Evolutionary conservation across 2,888 invertebrate species (phyloP), one percentile per base, ranked within the genome.

Genomic region (Smittia aterrima): DNA sequence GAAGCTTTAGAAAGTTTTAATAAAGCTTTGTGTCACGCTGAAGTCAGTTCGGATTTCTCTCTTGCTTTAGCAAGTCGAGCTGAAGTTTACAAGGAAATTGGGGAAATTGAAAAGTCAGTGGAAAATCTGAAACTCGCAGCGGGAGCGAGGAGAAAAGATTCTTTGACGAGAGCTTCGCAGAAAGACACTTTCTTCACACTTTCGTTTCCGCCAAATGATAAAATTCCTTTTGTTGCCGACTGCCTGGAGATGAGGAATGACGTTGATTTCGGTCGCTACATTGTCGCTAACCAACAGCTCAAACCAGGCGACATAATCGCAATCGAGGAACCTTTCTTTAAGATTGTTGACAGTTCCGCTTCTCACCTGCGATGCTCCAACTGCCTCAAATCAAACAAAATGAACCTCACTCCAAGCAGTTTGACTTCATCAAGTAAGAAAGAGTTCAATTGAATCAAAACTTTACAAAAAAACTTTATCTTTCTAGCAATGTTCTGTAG

Each of bases 401-500:
- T 64, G 22, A 25, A 64, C 25, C 27, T 64, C 27, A n/a, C 20
- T 2, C 64, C 64, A 64, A 27, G 64, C 22, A 7, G 22, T 22
- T 22, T 64, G 16, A 64, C n/a, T 13, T 64, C 64, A n/a, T 24
- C 64, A 64, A 13, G 64, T 27, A 27, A 64, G 58, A 16, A 13
- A 38, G 38, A 38, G 6, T 7, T 7, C 38, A 38, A 38, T n/a
- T n/a, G n/a, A n/a, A n/a, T n/a, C n/a, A n/a, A n/a, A n/a, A n/a
- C n/a, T n/a, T n/a, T n/a, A n/a, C n/a, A n/a, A 38, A 4, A 53
- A 53, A 53, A 16, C 53, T 16, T 58, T 58, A 16, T 47, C n/a
- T 16, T 64, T 64, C 27, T n/a, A 64, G 64, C 13, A 2, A 64
- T 64, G 64, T 64, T 64, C 25, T 64, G 64, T 16, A 20, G 20